phyloP scores from a whole-genome alignment of 2,797 vertebrate species.

The Helarctos malayanus region DNA sequence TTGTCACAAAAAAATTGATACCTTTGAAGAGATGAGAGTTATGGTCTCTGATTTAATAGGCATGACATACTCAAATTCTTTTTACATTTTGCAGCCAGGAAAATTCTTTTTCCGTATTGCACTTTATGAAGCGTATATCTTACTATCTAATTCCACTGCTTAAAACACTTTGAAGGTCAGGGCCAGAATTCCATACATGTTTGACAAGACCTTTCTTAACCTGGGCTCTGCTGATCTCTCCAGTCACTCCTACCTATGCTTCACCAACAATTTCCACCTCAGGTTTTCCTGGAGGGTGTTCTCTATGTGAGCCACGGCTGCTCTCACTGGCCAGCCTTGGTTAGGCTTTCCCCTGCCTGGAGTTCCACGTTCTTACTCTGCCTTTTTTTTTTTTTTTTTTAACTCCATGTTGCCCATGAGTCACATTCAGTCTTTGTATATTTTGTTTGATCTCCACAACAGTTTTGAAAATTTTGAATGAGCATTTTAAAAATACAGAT shows the following conservation, averaged over 20 bases:
- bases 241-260: background rate
- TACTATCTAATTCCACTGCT: background rate
- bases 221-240: background rate
- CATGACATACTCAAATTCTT: background rate
- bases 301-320: background rate
- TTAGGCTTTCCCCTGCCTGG: background rate
- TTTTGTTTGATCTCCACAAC: background rate
- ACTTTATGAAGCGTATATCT: background rate
- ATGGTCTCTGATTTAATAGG: background rate
- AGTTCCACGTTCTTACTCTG: background rate
- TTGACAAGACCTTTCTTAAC: background rate
- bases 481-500: background rate
- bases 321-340: background rate
- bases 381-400: background rate
- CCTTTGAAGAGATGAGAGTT: background rate
- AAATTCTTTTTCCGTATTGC: background rate
- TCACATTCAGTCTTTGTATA: background rate
- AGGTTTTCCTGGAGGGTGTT: background rate
- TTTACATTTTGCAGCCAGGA: background rate
- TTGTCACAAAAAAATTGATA: constrained; percentile 18
- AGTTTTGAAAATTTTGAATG: background rate
- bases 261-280: background rate
- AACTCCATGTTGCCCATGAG: background rate
- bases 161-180: background rate
- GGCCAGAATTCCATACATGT: background rate